Evolutionary conservation across 2,797 vertebrate species (phyloP), one percentile per base, ranked within the genome.

Genomic region (Apogon hyalosoma): DNA sequence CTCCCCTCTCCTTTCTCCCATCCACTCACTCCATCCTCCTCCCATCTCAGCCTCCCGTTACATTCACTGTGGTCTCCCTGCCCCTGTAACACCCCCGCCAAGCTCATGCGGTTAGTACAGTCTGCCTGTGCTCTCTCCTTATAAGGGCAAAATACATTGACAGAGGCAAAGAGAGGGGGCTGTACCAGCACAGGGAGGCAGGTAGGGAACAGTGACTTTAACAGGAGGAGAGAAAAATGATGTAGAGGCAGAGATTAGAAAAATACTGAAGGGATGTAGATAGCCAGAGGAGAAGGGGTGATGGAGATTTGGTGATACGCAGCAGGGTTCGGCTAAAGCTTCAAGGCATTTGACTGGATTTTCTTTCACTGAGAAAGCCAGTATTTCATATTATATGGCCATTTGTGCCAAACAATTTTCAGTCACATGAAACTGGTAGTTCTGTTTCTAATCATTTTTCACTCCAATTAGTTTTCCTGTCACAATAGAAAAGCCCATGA

Each of bases 61-160:
- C 72, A 63, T 51, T 60, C 24, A n/a, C 66, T 16, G 59, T 75
- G 71, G 67, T 85, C 79, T 79, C 80, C 75, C 70, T 75, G 85
- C 82, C 80, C 83, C 85, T 74, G 75, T 71, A 85, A 80, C 91
- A 92, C 93, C 93, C 93, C 94, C 63, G 59, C 79, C 56, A 72
- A 83, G 86, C 73, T 74, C 45, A 46, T 16, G 28, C 73, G 76
- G 82, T 91, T 94, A 90, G 94, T 93, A 92, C 80, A 73, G 85
- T 94, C 94, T 91, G 87, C 77, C 89, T 86, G 87, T 70, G 90
- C 90, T 94, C 92, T 92, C 90, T 93, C 94, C 94, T 94, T 95
- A 93, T 94, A 95, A 94, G 94, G 94, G 86, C 89, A 95, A 94
- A 94, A 94, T 91, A 71, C 93, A 94, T 91, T 93, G 93, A 92